phyloP scores from a whole-genome alignment of 1,140 invertebrate species.

The Plodia interpunctella region DNA sequence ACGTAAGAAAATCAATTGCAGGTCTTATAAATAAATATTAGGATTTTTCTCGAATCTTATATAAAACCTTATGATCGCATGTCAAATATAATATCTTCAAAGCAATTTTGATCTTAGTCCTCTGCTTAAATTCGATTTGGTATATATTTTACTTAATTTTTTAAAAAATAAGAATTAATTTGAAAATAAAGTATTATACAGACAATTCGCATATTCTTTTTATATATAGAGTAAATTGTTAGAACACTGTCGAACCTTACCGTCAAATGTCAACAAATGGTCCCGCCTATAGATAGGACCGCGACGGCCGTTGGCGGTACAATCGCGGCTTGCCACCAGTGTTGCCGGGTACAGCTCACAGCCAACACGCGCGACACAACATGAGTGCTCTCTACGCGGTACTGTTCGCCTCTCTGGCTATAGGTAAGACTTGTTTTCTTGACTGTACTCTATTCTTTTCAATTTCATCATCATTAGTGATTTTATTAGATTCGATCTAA shows the following conservation, averaged over 20 bases:
- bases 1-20: no score
- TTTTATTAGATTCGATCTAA: no score
- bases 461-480: not conserved
- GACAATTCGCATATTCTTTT: no score
- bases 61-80: no score
- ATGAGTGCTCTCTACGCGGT: slow-evolving; percentile 44
- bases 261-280: not conserved
- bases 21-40: no score
- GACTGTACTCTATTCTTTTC: not conserved
- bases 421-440: slow-evolving; percentile 47
- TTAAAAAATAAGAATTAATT: no score
- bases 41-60: no score
- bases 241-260: not conserved
- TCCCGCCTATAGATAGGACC: slow-evolving; percentile 38
- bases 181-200: no score
- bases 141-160: no score
- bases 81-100: no score
- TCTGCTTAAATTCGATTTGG: no score
- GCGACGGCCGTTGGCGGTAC: slow-evolving; percentile 28
- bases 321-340: slow-evolving; percentile 45
- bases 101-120: no score
- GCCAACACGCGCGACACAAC: slow-evolving; percentile 49
- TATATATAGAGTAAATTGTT: not conserved
- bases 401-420: slow-evolving; percentile 45
- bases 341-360: slow-evolving; percentile 43